These are phyloP conservation scores for Seira ritae DNA, from an alignment of 2,888 invertebrate genomes.

Conservation along the genomic window DNA sequence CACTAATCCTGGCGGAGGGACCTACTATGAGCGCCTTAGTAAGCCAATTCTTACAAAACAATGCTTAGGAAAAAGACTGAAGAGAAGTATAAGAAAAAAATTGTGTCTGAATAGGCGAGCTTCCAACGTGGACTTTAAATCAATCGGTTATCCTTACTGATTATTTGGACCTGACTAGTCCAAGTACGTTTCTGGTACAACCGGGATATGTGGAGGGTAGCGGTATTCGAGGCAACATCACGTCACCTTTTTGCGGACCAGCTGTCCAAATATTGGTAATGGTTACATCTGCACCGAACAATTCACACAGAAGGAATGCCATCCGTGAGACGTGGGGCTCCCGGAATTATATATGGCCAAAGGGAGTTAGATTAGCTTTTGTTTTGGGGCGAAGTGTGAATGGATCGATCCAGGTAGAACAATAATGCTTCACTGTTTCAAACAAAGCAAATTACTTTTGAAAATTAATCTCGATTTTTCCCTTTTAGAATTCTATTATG, in stretches of 20 bases:
- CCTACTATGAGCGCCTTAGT: conserved; percentile 56
- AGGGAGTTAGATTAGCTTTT: conserved; percentile 77
- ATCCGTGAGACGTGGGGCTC: conserved; percentile 84
- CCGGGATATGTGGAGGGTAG: conserved; percentile 44
- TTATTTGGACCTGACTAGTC: conserved; percentile 68
- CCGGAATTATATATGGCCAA: conserved; percentile 75
- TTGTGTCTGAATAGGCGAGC: too few relatives aligned
- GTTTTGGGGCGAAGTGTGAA: conserved; percentile 81
- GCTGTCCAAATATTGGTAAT: conserved; percentile 69
- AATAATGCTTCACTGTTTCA: neutral
- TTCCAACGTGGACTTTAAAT: conserved; percentile 71
- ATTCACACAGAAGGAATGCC: conserved; percentile 78
- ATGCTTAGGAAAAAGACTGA: too few relatives aligned
- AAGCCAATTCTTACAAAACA: too few relatives aligned
- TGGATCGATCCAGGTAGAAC: conserved; percentile 76
- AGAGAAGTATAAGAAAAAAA: too few relatives aligned
- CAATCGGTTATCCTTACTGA: conserved; percentile 70
- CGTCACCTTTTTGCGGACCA: conserved; percentile 65
- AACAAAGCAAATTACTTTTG: neutral
- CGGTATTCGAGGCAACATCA: conserved; percentile 35
- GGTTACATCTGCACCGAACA: conserved; percentile 69
- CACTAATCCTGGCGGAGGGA: conserved; percentile 35
- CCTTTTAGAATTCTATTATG: neutral
- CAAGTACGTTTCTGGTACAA: conserved; percentile 66
- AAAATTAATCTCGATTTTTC: too few relatives aligned